Evolutionary conservation across 2,888 invertebrate species (phyloP).

Genomic region (Dichetophora obliterata): DNA sequence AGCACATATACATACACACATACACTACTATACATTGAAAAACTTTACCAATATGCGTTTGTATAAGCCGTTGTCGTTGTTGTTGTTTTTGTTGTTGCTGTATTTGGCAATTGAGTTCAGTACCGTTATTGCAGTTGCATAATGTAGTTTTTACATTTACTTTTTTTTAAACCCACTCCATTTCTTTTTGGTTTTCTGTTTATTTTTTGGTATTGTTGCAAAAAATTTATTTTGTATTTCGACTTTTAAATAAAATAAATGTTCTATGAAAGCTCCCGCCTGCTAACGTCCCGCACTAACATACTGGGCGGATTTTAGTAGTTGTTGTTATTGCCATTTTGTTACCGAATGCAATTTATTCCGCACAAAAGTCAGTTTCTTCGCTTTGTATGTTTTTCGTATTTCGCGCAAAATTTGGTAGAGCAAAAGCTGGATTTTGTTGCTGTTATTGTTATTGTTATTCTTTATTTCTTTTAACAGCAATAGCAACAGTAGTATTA

Average conservation of each 20-base stretch:
- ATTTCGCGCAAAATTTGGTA: conserved; percentile 22
- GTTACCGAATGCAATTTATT: conserved; percentile 41
- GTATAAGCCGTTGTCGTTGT: not conserved
- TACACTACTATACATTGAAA: not conserved
- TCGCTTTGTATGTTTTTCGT: conserved; percentile 10
- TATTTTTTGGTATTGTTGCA: conserved; percentile 14
- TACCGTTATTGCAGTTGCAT: conserved; percentile 34
- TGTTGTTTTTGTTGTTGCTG: conserved; percentile 11
- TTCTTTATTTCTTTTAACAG: not conserved
- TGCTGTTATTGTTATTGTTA: not conserved
- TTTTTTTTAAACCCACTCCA: not conserved
- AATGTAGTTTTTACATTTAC: conserved; percentile 26
- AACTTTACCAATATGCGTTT: too few species aligned
- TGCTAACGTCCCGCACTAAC: conserved; percentile 2
- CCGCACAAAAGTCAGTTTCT: conserved; percentile 31
- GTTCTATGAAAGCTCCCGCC: conserved; percentile 25
- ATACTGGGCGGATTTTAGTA: conserved; percentile 6
- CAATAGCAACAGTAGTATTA: too few species aligned
- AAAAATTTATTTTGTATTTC: conserved; percentile 29
- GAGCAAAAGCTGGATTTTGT: conserved; percentile 24
- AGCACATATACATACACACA: not conserved
- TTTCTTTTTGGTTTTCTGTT: not conserved
- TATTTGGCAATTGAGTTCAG: conserved; percentile 30
- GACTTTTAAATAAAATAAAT: conserved; percentile 42
- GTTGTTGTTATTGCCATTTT: not conserved